Conservation (phyloP, 2,113 vertebrate genomes). For the Proterorhinus semilunaris region DNA sequence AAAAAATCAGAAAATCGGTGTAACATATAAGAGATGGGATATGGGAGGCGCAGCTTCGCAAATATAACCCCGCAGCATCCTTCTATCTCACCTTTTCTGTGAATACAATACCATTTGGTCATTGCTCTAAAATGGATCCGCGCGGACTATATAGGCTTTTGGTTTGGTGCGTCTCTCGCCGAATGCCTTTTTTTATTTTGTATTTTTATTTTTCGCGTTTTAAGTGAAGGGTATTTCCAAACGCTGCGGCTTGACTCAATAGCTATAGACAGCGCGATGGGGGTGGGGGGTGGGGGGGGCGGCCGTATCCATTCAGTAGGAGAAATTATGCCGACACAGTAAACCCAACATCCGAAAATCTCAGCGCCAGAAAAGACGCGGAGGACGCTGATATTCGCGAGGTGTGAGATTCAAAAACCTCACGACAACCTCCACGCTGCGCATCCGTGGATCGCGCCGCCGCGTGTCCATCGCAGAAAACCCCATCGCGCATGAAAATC, state of each 20-base stretch:
- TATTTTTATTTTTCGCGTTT: constrained; percentile 46
- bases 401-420: constrained; percentile 15
- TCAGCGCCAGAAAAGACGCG: constrained; percentile 14
- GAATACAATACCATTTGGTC: constrained; percentile 53
- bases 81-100: constrained; percentile 54
- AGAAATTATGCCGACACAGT: constrained; percentile 51
- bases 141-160: constrained; percentile 19
- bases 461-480: constrained; percentile 55
- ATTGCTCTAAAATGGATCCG: constrained; percentile 64
- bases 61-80: constrained; percentile 67
- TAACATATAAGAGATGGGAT: neutral
- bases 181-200: constrained; percentile 46
- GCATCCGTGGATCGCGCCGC: constrained; percentile 63
- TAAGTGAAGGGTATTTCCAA: constrained; percentile 45
- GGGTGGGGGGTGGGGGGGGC: constrained; percentile 38
- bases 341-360: constrained; percentile 27
- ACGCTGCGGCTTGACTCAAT: constrained; percentile 48
- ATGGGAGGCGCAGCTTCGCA: constrained; percentile 55
- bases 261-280: constrained; percentile 57
- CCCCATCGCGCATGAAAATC: constrained; percentile 56
- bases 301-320: constrained; percentile 46
- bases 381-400: constrained; percentile 13
- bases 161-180: constrained; percentile 13
- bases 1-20: constrained; percentile 55
- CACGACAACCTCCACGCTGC: constrained; percentile 42